phyloP scores from a whole-genome alignment of 2,888 invertebrate species.

The Cosmopolites sordidus region DNA sequence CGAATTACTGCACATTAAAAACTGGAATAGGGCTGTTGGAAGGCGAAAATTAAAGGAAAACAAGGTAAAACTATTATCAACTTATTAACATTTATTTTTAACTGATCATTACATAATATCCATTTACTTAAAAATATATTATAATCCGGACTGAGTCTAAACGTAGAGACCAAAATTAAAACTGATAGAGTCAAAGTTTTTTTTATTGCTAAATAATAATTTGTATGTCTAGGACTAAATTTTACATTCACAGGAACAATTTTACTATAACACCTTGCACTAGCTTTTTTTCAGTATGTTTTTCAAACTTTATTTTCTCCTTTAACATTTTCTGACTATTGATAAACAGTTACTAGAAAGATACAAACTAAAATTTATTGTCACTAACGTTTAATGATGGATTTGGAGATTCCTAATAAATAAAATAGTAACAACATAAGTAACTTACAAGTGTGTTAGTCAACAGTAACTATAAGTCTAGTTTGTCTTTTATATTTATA shows the following conservation, averaged over 20 bases:
- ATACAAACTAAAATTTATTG: slow-evolving; percentile 11
- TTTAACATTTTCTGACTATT: no score
- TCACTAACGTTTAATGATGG: slow-evolving; percentile 1
- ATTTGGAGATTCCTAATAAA: no score
- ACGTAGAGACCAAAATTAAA: not conserved
- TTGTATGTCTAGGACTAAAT: slow-evolving; percentile 7
- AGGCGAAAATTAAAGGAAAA: no score
- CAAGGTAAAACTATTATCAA: not conserved
- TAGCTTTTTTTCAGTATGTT: slow-evolving; percentile 2
- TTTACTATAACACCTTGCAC: slow-evolving; percentile 17
- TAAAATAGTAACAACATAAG: no score
- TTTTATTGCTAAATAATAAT: slow-evolving; percentile 12
- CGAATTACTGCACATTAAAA: no score
- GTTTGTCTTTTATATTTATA: no score
- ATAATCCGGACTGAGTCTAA: not conserved
- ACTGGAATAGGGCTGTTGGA: no score
- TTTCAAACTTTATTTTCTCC: slow-evolving; percentile 11
- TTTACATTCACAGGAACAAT: slow-evolving; percentile 17
- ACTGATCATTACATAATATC: not conserved
- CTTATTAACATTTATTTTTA: slow-evolving; percentile 1
- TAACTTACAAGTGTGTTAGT: no score
- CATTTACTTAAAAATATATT: not conserved
- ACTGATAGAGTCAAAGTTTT: slow-evolving; percentile 8
- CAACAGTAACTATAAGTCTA: no score
- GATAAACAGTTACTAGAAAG: not conserved